A percentile compares a stretch with the other conserved stretches of the same genome.
phyloP scores from a whole-genome alignment of 2,113 vertebrate genomes.

The Colinus virginianus region DNA sequence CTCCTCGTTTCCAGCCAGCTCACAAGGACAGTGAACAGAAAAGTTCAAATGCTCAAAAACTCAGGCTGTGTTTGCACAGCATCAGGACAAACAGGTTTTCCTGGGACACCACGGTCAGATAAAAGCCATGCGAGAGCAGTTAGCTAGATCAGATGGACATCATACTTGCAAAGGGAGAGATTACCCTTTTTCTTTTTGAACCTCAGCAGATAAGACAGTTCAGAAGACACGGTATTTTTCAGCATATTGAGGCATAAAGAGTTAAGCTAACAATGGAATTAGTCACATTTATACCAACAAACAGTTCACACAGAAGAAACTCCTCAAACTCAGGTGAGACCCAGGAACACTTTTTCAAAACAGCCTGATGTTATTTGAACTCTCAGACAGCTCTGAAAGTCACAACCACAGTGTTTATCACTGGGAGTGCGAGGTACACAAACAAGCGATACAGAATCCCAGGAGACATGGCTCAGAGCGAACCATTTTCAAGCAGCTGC shows the following conservation, averaged over 20 bases:
- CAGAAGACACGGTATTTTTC: not conserved
- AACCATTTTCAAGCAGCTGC: constrained; percentile 26
- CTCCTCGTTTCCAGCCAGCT: not conserved
- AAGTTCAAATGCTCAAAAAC: not conserved
- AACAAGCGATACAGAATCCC: constrained; percentile 20
- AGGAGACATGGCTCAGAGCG: not conserved
- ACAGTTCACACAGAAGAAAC: not conserved
- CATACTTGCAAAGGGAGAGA: not conserved
- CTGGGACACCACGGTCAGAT: not conserved
- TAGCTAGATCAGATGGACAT: not conserved
- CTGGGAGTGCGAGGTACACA: not conserved
- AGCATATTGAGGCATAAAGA: not conserved
- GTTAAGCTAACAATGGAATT: not conserved
- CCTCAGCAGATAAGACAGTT: not conserved
- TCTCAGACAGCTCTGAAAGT: not conserved
- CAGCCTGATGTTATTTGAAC: not conserved
- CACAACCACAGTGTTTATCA: not conserved
- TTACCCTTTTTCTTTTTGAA: not conserved
- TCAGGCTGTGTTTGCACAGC: not conserved
- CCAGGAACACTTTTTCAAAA: not conserved
- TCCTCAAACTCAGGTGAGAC: not conserved
- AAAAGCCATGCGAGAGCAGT: not conserved
- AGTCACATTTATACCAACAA: not conserved
- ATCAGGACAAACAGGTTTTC: not conserved
- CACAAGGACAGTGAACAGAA: not conserved